A percentile compares a stretch with the other conserved stretches of the same genome.
Evolutionary conservation across 1,140 invertebrate species (phyloP).

Genomic region (Anastatus disparis): DNA sequence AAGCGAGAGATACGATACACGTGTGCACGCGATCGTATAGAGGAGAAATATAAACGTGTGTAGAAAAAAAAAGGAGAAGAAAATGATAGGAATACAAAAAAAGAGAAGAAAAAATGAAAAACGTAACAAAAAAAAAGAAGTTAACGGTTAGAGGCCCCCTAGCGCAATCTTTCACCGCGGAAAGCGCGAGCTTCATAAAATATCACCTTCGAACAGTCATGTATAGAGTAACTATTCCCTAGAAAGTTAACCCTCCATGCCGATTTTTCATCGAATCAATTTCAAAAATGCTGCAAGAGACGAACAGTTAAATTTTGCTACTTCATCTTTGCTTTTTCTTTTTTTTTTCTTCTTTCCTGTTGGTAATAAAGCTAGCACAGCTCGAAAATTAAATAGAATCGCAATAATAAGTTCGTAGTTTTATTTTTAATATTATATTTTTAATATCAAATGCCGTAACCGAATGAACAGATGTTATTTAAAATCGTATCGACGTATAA

Average conservation of each 20-base stretch:
- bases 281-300: neutral
- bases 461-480: no score
- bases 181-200: constrained; percentile 17
- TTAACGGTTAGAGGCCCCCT: neutral
- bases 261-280: constrained; percentile 39
- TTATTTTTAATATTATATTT: no score
- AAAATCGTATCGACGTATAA: no score
- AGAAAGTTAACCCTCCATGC: constrained; percentile 26
- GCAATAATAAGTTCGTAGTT: no score
- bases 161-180: constrained; percentile 30
- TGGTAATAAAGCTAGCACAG: no score
- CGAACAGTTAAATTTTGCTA: no score
- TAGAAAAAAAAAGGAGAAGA: neutral
- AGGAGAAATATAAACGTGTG: neutral
- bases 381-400: no score
- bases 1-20: neutral
- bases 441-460: no score
- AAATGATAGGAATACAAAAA: neutral
- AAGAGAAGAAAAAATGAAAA: neutral
- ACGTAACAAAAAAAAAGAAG: neutral
- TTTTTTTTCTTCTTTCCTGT: no score
- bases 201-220: constrained; percentile 9
- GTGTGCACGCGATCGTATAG: neutral
- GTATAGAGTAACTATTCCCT: neutral
- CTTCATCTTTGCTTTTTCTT: no score